Evolutionary conservation across 2,797 vertebrate genomes (phyloP).

Genomic region (Spondyliosoma cantharus): DNA sequence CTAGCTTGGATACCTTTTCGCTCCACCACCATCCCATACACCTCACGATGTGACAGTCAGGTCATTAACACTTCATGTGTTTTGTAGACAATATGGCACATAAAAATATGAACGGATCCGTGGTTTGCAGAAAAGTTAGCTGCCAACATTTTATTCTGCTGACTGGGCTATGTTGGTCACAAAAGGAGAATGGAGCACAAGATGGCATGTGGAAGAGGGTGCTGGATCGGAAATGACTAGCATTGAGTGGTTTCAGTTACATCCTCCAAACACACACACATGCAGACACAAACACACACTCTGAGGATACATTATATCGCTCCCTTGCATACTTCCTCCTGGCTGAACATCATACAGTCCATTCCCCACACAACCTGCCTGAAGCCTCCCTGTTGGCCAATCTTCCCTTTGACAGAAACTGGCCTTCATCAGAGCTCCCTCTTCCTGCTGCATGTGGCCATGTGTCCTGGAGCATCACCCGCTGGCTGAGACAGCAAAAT

Average conservation of each 20-base stretch:
- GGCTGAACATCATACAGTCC: slow-evolving; percentile 63
- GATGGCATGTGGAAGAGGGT: slow-evolving; percentile 12
- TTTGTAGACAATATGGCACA: too few relatives aligned
- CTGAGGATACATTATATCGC: slow-evolving; percentile 28
- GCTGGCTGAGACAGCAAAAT: slow-evolving; percentile 15
- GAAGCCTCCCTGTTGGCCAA: slow-evolving; percentile 35
- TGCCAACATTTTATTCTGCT: too few relatives aligned
- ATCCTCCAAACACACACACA: not conserved
- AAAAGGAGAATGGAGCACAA: slow-evolving; percentile 6
- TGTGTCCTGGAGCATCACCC: slow-evolving; percentile 47
- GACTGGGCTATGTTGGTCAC: slow-evolving; percentile 23
- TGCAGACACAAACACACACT: slow-evolving; percentile 31
- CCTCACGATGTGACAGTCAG: too few relatives aligned
- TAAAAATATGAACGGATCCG: too few relatives aligned
- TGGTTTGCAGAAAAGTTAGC: too few relatives aligned
- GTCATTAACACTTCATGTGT: too few relatives aligned
- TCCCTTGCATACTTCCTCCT: slow-evolving; percentile 49
- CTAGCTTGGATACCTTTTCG: too few relatives aligned
- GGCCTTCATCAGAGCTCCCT: slow-evolving; percentile 30
- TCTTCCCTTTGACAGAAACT: slow-evolving; percentile 41
- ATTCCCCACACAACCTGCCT: slow-evolving; percentile 35
- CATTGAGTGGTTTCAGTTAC: slow-evolving; percentile 5
- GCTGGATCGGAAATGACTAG: slow-evolving; percentile 9
- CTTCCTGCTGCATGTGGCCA: slow-evolving; percentile 41
- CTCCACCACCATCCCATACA: too few relatives aligned